A percentile compares a stretch with the other conserved stretches of the same genome.
Conservation (phyloP, 2,113 vertebrate species). For the Daphoenositta chrysoptera region DNA sequence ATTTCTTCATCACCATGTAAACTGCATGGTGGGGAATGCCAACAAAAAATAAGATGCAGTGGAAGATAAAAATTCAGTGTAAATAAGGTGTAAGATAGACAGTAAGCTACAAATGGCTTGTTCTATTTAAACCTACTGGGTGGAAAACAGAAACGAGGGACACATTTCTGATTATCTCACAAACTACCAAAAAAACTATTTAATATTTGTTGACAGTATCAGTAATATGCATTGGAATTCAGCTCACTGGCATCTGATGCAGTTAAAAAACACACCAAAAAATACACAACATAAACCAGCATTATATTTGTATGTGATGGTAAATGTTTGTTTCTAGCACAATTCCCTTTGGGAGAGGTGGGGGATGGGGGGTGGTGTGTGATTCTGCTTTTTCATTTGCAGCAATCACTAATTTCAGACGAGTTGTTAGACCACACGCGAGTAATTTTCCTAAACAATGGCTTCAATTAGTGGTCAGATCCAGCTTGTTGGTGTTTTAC, state of each 20-base stretch:
- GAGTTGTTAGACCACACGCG: constrained; percentile 65
- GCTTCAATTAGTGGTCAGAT: constrained; percentile 68
- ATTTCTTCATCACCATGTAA: constrained; percentile 57
- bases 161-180: constrained; percentile 38
- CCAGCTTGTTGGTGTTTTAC: constrained; percentile 67
- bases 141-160: constrained; percentile 17
- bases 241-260: background rate
- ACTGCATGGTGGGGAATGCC: constrained; percentile 60
- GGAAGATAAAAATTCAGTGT: constrained; percentile 43
- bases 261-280: background rate
- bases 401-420: constrained; percentile 65
- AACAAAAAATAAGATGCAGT: constrained; percentile 53
- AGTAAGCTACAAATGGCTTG: constrained; percentile 51
- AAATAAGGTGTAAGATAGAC: constrained; percentile 55
- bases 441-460: constrained; percentile 69
- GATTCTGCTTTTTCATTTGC: constrained; percentile 61
- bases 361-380: background rate
- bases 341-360: constrained; percentile 3
- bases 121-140: constrained; percentile 52
- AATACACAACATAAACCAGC: background rate
- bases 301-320: background rate
- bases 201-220: constrained; percentile 43
- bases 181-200: background rate
- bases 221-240: constrained; percentile 11
- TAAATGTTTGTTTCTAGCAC: constrained; percentile 40